Evolutionary conservation across 2,888 invertebrate genomes (phyloP), one percentile per base, ranked within the genome.

Genomic region (Norana najaformis): DNA sequence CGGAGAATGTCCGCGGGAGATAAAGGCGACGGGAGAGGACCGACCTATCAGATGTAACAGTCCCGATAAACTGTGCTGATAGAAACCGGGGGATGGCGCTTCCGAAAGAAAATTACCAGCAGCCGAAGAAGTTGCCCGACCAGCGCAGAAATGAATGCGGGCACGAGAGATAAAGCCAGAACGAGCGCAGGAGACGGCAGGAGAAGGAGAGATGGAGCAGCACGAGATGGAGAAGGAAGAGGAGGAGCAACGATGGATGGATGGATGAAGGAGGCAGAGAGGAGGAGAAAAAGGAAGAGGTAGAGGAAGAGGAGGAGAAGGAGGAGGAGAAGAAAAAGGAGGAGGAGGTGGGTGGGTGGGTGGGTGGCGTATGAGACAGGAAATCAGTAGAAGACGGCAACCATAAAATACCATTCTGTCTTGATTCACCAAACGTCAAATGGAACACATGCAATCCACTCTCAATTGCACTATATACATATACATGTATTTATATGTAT

Each of bases 81-180:
- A 83, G 83, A 83, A 83, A 83, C 34, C 83, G 83, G 83, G 83
- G 83, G 16, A 35, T 5, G 83, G 36, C 1, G 83, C 3, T n/a
- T 4, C 3, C 5, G 47, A 83, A 83, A 36, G 83, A 83, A 83
- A 83, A 83, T 83, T 83, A 83, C 83, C 83, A 34, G 83, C 35
- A 83, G 83, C n/a, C 34, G 83, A 36, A 36, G 83, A 35, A 83
- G 36, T 36, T 83, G 14, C 83, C 47, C 23, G 47, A 47, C 47
- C 20, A 23, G 23, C 47, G 47, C 3, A 47, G 83, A 83, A 83
- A 36, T 35, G 36, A 34, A 83, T 83, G 30, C 82, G 34, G 30
- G 82, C 82, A 82, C 82, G 82, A 82, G 82, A 82, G 82, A 82
- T 82, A 82, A 82, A 82, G n/a, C 82, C n/a, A 82, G 82, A 18